Base-by-base conservation (phyloP, 1,140 invertebrate genomes). In the Macrotrachela quadricornifera region DNA sequence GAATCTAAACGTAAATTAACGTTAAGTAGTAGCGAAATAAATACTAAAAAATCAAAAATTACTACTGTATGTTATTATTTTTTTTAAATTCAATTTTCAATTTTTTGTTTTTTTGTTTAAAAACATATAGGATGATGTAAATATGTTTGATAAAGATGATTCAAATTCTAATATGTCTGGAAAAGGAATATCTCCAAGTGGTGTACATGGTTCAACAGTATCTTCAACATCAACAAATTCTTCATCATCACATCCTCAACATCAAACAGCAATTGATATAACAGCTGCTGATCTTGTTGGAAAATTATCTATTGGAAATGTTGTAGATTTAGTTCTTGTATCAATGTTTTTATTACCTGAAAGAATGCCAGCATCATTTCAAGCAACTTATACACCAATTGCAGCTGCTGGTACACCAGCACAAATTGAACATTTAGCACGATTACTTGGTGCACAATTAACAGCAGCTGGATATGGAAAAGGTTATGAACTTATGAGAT, bases 311-410 rank as follows among this genome's bases (percentile, higher is more conserved):
- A 68, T 62, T 51, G 64, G 70, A 43, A 74, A 73, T 61, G 74
- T 77, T 10, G 65, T 72, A 17, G 74, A 77, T 61, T 60, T 78
- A 8, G 77, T 78, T 10, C 67, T 77, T 12, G 66, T 76, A 15
- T 73, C 72, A 40, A 75, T 77, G 73, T 68, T 73, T 56, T 57
- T 61, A 45, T 58, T 99, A 39, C 92, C 92, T 0, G 76, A 79
- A 51, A 75, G 75, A 54, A 85, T 90, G 76, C 87, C 91, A 0
- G 64, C 76, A 6, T 75, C 79, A 56, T 97, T 97, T 63, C 74
- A 78, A 56, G 74, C 78, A 12, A 78, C 81, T n/a, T 96, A 94
- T 68, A 82, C 81, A n/a, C 87, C 90, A 0, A 86, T 88, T 58
- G 78, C 83, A 16, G 82, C 82, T 50, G 79, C 83, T 17, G 85